Evolutionary conservation across 1,140 invertebrate genomes (phyloP).

Genomic region (Eumaeus atala): DNA sequence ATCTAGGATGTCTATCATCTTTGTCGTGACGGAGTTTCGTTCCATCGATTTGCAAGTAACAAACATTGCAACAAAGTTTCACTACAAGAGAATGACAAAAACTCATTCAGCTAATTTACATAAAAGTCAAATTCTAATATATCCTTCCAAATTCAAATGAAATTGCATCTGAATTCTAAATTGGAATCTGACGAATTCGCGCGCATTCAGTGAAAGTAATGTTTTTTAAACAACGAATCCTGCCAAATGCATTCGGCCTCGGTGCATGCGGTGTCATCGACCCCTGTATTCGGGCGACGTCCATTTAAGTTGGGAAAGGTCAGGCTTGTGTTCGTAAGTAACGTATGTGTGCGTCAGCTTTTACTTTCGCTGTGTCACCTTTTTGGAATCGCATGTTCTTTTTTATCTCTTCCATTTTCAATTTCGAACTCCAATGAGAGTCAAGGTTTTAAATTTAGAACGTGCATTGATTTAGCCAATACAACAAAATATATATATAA

Average conservation of each 20-base stretch:
- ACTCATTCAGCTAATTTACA: not conserved
- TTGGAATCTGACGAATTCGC: conserved; percentile 31
- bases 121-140: conserved; percentile 10
- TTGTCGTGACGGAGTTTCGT: no score
- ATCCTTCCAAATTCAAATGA: conserved; percentile 31
- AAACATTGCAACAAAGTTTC: no score
- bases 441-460: no score
- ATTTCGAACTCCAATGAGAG: conserved; percentile 16
- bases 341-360: conserved; percentile 48
- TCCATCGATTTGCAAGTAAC: no score
- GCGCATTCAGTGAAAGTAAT: conserved; percentile 51
- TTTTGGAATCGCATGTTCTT: conserved; percentile 22
- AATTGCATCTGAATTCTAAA: conserved; percentile 22
- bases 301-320: conserved; percentile 63
- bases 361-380: conserved; percentile 55
- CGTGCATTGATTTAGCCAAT: no score
- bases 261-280: conserved; percentile 42
- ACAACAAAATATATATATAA: no score
- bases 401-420: conserved; percentile 27
- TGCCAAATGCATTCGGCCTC: conserved; percentile 61
- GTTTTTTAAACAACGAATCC: conserved; percentile 48
- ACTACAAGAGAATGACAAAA: no score
- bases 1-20: no score
- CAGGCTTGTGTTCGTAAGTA: conserved; percentile 44
- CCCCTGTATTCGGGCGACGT: conserved; percentile 51